Evolutionary conservation across 2,888 invertebrate genomes (phyloP), one percentile per base, ranked within the genome.

Genomic region (Polietes domitor): DNA sequence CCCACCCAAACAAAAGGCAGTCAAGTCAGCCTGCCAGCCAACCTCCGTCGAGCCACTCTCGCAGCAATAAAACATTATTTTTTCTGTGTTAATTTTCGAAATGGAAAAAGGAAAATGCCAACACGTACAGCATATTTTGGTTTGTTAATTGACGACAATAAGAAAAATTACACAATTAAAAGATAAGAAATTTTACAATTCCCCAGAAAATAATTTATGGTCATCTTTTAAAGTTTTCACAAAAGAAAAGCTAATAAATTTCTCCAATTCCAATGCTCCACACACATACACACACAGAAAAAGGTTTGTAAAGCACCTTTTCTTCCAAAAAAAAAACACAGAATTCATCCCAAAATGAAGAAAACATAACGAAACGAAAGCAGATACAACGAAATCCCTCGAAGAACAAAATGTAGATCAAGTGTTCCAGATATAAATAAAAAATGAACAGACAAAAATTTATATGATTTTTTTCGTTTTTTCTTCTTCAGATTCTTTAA

Each of bases 81-180:
- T 28, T 43, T 10, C 32, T 55, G 28, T 12, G n/a, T 43, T 47
- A 47, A 19, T 50, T 63, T 72, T 55, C 24, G 3, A 24, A 73
- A 50, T 24, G 6, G 19, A 72, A 24, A 73, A 50, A 17, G 6
- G 19, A 72, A 75, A 72, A 84, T 84, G 76, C 84, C 84, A 84
- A 84, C 84, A 84, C 84, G 81, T 81, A 84, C 84, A 84, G 63
- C 81, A 84, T 84, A 84, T 84, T 84, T 84, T 81, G 84, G 84
- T 78, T 79, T 84, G 84, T 84, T 84, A 84, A 84, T 84, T 84
- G 84, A 84, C 84, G 81, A 79, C 84, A 84, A 84, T 84, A 84
- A 84, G 84, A 84, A 84, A 84, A 84, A 84, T 84, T 84, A 84
- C 78, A 79, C 84, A 84, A 84, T 84, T 81, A 84, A 84, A 84